Base-by-base conservation (phyloP, 2,888 invertebrate genomes). In the Andrena praecox region DNA sequence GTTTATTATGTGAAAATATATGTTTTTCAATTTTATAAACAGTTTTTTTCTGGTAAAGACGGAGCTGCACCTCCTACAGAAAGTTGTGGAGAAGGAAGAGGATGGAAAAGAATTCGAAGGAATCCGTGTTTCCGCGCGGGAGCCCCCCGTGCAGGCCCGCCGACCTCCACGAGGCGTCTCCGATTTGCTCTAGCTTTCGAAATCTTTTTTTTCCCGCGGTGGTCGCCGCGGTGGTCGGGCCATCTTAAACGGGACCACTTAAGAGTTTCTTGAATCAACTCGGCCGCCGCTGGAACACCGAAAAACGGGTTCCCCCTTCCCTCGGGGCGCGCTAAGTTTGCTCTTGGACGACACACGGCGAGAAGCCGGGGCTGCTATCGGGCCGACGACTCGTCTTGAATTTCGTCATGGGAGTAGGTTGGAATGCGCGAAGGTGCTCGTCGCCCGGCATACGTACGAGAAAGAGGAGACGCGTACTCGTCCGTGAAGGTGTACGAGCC, bases 381-480 rank as follows among this genome's bases (percentile, higher is more conserved):
- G 80, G 75, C 68, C 82, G 85, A 85, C 84, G 73, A 82, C 80
- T 89, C 86, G 88, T 86, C 83, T 89, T 90, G 88, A 88, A 91
- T 91, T 90, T 91, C 91, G 88, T 91, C 89, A 90, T 89, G 88
- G 86, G 87, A 87, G 90, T 91, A 93, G 92, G 87, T 88, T 93
- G 92, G 92, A 92, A 93, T 93, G 92, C 91, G 89, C 84, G 86
- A 89, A 89, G 89, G 87, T 88, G 85, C 74, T 75, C 71, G 80
- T 50, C 74, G 77, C 59, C 16, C 76, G 74, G 69, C 59, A 79
- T 84, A 77, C 81, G 76, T 77, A 78, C 81, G 72, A 78, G 56
- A 67, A 59, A 83, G 74, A 72, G 71, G 42, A 77, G 71, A 71
- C 68, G 64, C 42, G 52, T 75, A 71, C 82, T 81, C 74, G 81